Evolutionary conservation across 1,140 invertebrate species (phyloP).

Genomic region (Ladona fulva): DNA sequence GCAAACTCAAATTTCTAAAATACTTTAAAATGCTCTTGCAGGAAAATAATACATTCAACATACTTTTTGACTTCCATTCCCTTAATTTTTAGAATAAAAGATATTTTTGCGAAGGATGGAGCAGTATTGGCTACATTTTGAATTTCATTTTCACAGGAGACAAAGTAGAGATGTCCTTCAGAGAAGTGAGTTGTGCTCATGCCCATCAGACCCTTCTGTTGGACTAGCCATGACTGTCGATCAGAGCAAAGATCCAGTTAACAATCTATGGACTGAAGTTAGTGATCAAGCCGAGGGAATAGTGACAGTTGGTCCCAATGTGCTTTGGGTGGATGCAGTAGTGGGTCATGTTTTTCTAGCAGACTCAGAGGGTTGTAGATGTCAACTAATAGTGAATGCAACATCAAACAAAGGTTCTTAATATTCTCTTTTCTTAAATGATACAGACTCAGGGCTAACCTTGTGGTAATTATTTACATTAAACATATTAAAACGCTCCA

Average conservation of each 20-base stretch:
- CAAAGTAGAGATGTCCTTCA: background rate
- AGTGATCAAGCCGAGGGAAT: background rate
- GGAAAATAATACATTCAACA: too few relatives aligned
- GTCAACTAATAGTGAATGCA: constrained; percentile 47
- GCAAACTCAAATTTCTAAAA: too few relatives aligned
- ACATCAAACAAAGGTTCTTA: constrained; percentile 18
- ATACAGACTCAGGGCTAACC: background rate
- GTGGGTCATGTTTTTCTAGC: constrained; percentile 49
- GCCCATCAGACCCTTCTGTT: constrained; percentile 46
- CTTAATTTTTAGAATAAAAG: too few relatives aligned
- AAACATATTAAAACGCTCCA: too few relatives aligned
- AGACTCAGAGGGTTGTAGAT: constrained; percentile 58
- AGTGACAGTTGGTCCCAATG: background rate
- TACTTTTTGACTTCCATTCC: too few relatives aligned
- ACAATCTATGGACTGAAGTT: background rate
- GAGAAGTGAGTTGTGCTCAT: constrained; percentile 38
- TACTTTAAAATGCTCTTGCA: too few relatives aligned
- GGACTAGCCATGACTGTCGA: constrained; percentile 55
- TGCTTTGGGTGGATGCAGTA: constrained; percentile 49
- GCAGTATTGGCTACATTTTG: too few relatives aligned
- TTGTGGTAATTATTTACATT: too few relatives aligned
- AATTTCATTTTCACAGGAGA: background rate
- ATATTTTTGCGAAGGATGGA: too few relatives aligned
- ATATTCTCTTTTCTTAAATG: background rate
- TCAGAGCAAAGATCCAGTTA: constrained; percentile 35